Evolutionary conservation across 35 echinoderm and acorn worm species (phyloP).

Genomic region (Heliocidaris tuberculata): DNA sequence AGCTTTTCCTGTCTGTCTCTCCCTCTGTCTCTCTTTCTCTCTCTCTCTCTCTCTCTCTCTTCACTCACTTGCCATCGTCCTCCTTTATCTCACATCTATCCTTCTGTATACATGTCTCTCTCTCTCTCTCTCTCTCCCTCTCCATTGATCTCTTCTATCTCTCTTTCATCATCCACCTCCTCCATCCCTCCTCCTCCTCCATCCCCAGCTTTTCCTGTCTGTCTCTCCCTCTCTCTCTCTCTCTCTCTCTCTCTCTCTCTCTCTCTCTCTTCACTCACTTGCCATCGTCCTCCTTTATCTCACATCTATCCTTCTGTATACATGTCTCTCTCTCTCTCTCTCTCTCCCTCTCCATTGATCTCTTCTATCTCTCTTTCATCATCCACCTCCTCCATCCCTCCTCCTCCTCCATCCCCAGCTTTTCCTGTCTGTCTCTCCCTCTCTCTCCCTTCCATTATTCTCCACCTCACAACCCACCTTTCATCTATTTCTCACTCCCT

Average conservation of each 20-base stretch:
- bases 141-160: not conserved
- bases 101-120: not conserved
- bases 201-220: not conserved
- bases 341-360: not conserved
- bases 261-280: not conserved
- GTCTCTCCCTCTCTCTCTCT: too few species aligned
- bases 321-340: not conserved
- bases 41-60: too few species aligned
- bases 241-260: not conserved
- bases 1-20: too few species aligned
- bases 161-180: not conserved
- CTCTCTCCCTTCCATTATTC: not conserved
- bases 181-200: too few species aligned
- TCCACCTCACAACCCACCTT: not conserved
- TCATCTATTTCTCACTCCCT: not conserved
- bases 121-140: not conserved
- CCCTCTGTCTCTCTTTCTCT: too few species aligned
- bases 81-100: too few species aligned
- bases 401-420: too few species aligned
- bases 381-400: not conserved
- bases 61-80: too few species aligned
- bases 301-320: not conserved
- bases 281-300: too few species aligned
- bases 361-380: not conserved
- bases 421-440: not conserved